A percentile compares a stretch with the other conserved stretches of the same genome.
These are phyloP conservation scores for Bos taurus DNA, from an alignment of 2,113 vertebrate species.

Conservation along the genomic window ARS-UCD2.0 NC_037344.1:32490001-32490500, in stretches of 20 bases:
- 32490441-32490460: not conserved
- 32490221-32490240: not conserved
- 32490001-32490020: not conserved
- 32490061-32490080: not conserved
- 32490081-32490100: not conserved
- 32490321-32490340: not conserved
- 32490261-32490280: not conserved
- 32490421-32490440: not conserved
- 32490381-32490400: not conserved
- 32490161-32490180: not conserved
- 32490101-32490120: not conserved
- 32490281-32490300: not conserved
- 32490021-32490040: not conserved
- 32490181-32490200: not conserved
- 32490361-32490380: not conserved
- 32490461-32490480: not conserved
- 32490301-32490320: not conserved
- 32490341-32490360: not conserved
- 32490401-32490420: not conserved
- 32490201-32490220: not conserved
- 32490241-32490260: not conserved
- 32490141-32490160: not conserved
- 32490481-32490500: not conserved
- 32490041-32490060: not conserved
- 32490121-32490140: not conserved